Evolutionary conservation across 2,113 vertebrate species (phyloP), one percentile per base, ranked within the genome.

Genomic region (Rhinoderma darwinii): DNA sequence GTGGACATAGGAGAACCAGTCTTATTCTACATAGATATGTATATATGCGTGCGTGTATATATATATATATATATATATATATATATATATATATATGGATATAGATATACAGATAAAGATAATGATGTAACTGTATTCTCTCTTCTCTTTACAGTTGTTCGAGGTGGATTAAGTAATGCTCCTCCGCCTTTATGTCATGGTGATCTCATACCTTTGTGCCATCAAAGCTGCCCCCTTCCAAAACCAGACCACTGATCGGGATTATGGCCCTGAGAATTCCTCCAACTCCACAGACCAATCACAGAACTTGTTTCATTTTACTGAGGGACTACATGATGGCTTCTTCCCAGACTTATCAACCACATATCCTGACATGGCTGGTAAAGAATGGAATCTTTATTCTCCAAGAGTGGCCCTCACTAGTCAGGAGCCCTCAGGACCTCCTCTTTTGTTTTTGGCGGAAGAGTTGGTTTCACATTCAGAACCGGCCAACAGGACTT

Each of bases 361-460:
- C 50, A 90, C 89, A 0, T 90, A 88, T 76, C 86, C 59, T 0
- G 88, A 82, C 17, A 90, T 0, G 91, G 90, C 72, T 11, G 86
- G 54, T 39, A 88, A 70, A 76, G 89, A 88, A 18, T 93, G 93
- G 93, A 92, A 92, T 73, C 91, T 93, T 10, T 86, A 92, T 54
- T 94, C 93, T 18, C 92, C 93, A 0, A 86, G 94, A 1, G 94
- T 94, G 41, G 88, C 88, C 15, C 90, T 94, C 59, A 92, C 92
- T 2, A 88, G 86, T 72, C 89, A 86, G 0, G 84, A 90, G 0
- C 94, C 94, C 0, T 27, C 88, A 0, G 91, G 88, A 0, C 94
- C 94, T 5, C 94, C 94, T 0, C 78, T 94, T 50, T 91, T 94
- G 14, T 93, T 93, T 66, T 89, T 92, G 70, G 89, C 92, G 83